Conservation (phyloP, 2,888 invertebrate species). For the Andrena chrysosceles region DNA sequence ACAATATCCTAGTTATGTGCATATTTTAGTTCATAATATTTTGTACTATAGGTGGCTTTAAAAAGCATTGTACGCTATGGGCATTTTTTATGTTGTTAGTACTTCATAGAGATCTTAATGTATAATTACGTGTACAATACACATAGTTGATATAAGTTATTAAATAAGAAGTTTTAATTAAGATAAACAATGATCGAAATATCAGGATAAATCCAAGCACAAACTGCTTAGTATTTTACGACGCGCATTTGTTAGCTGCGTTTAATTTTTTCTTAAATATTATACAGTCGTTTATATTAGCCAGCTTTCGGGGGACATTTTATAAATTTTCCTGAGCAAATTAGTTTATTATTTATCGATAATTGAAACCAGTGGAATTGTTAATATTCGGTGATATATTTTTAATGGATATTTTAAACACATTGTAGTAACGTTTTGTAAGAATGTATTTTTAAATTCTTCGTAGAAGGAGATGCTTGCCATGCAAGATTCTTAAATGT, state of each 20-base stretch:
- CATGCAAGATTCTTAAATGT: neutral
- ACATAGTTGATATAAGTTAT: neutral
- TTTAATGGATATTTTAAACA: no score
- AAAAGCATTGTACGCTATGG: neutral
- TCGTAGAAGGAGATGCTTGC: neutral
- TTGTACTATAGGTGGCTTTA: conserved; percentile 29
- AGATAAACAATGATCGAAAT: no score
- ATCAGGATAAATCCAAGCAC: conserved; percentile 13
- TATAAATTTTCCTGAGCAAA: neutral
- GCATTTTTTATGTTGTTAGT: neutral
- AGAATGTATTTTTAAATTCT: neutral
- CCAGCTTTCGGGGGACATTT: neutral
- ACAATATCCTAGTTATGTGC: conserved; percentile 3
- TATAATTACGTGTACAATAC: conserved; percentile 11
- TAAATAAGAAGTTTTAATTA: neutral
- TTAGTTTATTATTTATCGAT: conserved; percentile 20
- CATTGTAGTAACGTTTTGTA: neutral
- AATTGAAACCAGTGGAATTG: neutral
- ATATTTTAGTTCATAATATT: conserved; percentile 34
- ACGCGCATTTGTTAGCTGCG: conserved; percentile 27
- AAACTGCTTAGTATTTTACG: conserved; percentile 40
- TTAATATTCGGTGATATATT: neutral
- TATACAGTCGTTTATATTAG: neutral
- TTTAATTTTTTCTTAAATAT: conserved; percentile 5
- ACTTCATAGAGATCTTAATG: neutral